phyloP scores from a whole-genome alignment of 2,113 vertebrate species.

The Bucco capensis region DNA sequence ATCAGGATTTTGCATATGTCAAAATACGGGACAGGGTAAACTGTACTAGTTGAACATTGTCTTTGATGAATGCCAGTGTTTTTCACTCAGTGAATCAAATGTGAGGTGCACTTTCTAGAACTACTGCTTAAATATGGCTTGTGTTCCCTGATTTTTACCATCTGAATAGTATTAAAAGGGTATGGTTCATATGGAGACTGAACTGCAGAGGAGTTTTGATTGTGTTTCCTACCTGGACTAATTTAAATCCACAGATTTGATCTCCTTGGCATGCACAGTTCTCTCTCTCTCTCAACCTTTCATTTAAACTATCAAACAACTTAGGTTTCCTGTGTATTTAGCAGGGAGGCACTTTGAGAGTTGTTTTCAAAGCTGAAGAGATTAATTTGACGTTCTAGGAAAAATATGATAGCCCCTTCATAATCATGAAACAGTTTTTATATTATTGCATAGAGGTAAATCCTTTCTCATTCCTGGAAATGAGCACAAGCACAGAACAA shows the following conservation, averaged over 20 bases:
- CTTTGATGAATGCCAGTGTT: neutral
- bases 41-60: neutral
- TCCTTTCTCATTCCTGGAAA: constrained; percentile 2
- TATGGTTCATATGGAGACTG: neutral
- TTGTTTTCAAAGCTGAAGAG: neutral
- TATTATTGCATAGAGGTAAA: constrained; percentile 37
- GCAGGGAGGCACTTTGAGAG: neutral
- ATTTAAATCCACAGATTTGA: neutral
- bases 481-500: neutral
- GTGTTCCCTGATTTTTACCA: neutral
- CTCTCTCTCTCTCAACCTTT: neutral
- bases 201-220: neutral
- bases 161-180: neutral
- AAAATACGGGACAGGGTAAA: neutral
- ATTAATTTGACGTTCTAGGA: constrained; percentile 28
- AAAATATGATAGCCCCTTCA: neutral
- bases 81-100: neutral
- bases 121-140: neutral
- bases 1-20: neutral
- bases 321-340: neutral
- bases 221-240: neutral
- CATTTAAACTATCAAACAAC: neutral
- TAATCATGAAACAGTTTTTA: constrained; percentile 7
- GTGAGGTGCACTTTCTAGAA: neutral
- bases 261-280: neutral